Conservation (phyloP, 2,113 vertebrate species). For the Plectropomus leopardus region DNA sequence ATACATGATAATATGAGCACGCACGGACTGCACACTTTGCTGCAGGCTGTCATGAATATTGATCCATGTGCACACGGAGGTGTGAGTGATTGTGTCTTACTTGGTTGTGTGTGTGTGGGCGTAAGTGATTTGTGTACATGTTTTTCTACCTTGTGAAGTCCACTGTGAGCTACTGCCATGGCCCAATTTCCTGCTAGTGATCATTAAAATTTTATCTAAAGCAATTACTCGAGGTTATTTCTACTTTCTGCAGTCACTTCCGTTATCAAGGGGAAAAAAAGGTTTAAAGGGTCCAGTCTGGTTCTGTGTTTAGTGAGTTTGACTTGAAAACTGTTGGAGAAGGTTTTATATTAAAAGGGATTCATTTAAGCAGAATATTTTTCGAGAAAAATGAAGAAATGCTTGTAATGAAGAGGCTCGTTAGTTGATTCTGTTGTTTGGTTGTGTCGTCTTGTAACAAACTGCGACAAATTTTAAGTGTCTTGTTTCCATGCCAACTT, state of each 20-base stretch:
- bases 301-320: not conserved
- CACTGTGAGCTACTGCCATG: not conserved
- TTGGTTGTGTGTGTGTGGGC: conserved; percentile 2
- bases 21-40: conserved; percentile 15
- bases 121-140: conserved; percentile 3
- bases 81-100: conserved; percentile 22
- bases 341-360: not conserved
- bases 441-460: conserved; percentile 8
- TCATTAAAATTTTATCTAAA: conserved; percentile 32
- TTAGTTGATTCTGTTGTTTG: not conserved
- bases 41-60: conserved; percentile 65
- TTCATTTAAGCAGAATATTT: not conserved
- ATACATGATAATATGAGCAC: conserved; percentile 54
- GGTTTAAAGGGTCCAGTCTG: not conserved
- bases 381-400: not conserved
- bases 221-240: conserved; percentile 22
- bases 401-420: not conserved
- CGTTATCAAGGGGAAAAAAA: not conserved
- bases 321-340: conserved; percentile 2
- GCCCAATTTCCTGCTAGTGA: conserved; percentile 11
- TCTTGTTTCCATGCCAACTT: not conserved
- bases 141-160: not conserved
- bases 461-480: not conserved
- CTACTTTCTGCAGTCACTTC: not conserved
- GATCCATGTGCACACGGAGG: conserved; percentile 20